These are phyloP conservation scores for Drosophila mulleri DNA, from an alignment of 2,888 invertebrate genomes.

Conservation along the genomic window DNA sequence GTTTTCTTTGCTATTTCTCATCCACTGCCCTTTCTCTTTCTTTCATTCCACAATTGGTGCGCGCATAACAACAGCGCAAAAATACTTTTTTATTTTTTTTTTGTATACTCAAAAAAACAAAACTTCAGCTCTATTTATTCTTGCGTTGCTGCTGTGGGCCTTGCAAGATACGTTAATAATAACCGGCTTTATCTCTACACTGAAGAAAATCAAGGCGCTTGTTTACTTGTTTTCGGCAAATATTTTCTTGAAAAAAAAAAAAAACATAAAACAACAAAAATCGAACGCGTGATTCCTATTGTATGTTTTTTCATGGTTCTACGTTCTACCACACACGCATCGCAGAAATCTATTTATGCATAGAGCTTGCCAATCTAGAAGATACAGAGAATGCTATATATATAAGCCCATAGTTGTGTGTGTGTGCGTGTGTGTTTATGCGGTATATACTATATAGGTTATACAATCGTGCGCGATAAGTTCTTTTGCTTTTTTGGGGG, in stretches of 20 bases:
- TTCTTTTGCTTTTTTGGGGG: constrained; percentile 63
- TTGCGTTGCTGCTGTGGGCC: constrained; percentile 10
- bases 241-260: neutral
- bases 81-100: neutral
- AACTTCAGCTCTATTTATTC: constrained; percentile 23
- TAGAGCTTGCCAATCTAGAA: constrained; percentile 9
- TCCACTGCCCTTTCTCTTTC: constrained; percentile 13
- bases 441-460: constrained; percentile 32
- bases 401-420: neutral
- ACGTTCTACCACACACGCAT: constrained; percentile 14
- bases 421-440: neutral
- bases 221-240: constrained; percentile 24
- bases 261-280: constrained; percentile 23
- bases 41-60: constrained; percentile 9
- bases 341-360: constrained; percentile 54
- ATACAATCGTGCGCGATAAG: constrained; percentile 67
- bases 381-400: neutral
- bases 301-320: constrained; percentile 22
- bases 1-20: constrained; percentile 3
- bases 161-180: constrained; percentile 25
- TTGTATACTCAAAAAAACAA: neutral
- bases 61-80: constrained; percentile 55
- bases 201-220: constrained; percentile 9
- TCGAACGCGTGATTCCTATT: constrained; percentile 46
- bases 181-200: constrained; percentile 47